These are phyloP conservation scores for Lordiphosa mommai DNA, from an alignment of 1,140 invertebrate species.

Conservation along the genomic window DNA sequence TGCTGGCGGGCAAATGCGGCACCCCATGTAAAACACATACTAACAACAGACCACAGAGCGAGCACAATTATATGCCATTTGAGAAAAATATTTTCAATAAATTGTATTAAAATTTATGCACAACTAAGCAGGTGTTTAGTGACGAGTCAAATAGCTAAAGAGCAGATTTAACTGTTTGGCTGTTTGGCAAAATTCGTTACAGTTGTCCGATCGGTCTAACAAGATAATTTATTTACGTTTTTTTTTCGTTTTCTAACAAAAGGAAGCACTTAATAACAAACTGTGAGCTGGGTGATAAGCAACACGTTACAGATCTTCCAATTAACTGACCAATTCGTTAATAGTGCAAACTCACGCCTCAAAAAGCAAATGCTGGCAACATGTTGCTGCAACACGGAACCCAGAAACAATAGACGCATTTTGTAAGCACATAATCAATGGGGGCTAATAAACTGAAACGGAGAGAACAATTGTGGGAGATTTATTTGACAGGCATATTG, in stretches of 20 bases:
- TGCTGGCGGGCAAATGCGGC: constrained; percentile 60
- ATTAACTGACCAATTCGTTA: constrained; percentile 66
- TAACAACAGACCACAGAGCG: constrained; percentile 4
- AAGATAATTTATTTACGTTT: constrained; percentile 55
- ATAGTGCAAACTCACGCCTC: constrained; percentile 69
- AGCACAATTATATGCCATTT: constrained; percentile 70
- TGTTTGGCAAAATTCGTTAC: constrained; percentile 54
- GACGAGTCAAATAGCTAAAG: constrained; percentile 42
- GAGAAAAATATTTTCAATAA: constrained; percentile 70
- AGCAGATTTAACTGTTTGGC: not conserved
- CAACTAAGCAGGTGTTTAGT: constrained; percentile 72
- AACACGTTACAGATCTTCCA: constrained; percentile 76
- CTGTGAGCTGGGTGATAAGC: constrained; percentile 59
- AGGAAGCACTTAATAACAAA: constrained; percentile 8
- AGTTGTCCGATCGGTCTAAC: constrained; percentile 76
- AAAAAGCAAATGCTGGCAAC: constrained; percentile 3
- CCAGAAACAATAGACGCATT: constrained; percentile 68
- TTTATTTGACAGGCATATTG: constrained; percentile 40
- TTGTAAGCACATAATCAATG: constrained; percentile 66
- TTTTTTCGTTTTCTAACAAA: constrained; percentile 24
- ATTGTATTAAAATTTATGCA: constrained; percentile 67
- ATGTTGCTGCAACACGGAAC: constrained; percentile 41
- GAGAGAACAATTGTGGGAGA: constrained; percentile 50
- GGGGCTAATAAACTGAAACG: constrained; percentile 70
- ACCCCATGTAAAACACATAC: constrained; percentile 44